phyloP scores from a whole-genome alignment of 2,888 invertebrate species.

The Zhuqinia jingwanae region DNA sequence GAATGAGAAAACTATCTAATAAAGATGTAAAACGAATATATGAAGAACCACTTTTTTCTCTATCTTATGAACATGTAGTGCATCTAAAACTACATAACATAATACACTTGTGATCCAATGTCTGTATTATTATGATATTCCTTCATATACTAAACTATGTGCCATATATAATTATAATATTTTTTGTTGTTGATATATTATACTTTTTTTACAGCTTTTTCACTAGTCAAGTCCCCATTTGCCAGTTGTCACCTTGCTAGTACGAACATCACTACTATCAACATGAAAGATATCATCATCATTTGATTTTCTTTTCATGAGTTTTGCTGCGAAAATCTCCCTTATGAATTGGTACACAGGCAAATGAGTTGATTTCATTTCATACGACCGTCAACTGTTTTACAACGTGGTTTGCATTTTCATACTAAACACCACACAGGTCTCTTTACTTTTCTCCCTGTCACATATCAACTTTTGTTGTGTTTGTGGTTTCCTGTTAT shows the following conservation, averaged over 20 bases:
- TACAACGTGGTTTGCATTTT: background rate
- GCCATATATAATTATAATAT: slow-evolving; percentile 43
- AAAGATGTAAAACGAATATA: slow-evolving; percentile 21
- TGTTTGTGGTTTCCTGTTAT: slow-evolving; percentile 47
- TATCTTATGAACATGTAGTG: background rate
- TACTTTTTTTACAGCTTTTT: slow-evolving; percentile 42
- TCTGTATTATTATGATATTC: background rate
- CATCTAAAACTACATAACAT: slow-evolving; percentile 35
- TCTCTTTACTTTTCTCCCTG: background rate
- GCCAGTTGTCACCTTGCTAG: slow-evolving; percentile 67
- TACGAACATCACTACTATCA: slow-evolving; percentile 49
- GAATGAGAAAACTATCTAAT: slow-evolving; percentile 31
- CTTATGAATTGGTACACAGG: slow-evolving; percentile 17
- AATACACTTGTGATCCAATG: background rate
- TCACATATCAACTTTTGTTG: slow-evolving; percentile 43
- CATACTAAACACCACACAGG: background rate
- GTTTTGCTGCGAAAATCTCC: slow-evolving; percentile 40
- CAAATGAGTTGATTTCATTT: slow-evolving; percentile 18
- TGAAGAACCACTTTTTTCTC: too few species aligned
- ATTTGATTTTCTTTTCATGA: slow-evolving; percentile 6
- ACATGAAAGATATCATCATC: slow-evolving; percentile 38
- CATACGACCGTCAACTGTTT: slow-evolving; percentile 3
- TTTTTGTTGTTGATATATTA: slow-evolving; percentile 36
- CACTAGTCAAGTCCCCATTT: slow-evolving; percentile 62
- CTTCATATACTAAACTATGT: background rate